Percentiles rank a stretch among this genome's conserved stretches.
phyloP scores from a whole-genome alignment of 37 sponge, comb jelly and placozoan genomes.

The Crambe crambe region DNA sequence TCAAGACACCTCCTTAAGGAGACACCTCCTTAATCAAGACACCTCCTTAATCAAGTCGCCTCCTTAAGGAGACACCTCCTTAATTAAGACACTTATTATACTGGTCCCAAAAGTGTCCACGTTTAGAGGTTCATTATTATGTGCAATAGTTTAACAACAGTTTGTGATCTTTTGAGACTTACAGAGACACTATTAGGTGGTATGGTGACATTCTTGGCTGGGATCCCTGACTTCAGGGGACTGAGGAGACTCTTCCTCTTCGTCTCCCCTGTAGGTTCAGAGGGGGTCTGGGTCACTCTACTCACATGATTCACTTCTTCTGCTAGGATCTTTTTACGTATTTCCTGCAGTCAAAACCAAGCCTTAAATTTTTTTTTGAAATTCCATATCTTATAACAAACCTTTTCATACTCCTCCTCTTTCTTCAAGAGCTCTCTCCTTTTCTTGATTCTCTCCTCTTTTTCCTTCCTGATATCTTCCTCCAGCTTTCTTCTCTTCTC shows the following conservation, averaged over 20 bases:
- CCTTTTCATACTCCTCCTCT: conserved; percentile 44
- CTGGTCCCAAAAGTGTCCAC: no score
- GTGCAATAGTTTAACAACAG: no score
- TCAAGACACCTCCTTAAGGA: no score
- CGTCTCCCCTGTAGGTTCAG: neutral
- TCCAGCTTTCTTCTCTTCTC: conserved; percentile 51
- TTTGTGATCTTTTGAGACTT: no score
- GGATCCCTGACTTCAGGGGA: neutral
- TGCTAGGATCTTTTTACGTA: conserved; percentile 17
- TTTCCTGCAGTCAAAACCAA: conserved; percentile 31
- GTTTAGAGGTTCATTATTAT: no score
- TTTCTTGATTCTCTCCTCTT: conserved; percentile 54
- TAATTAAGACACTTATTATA: no score
- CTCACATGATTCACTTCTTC: conserved; percentile 17
- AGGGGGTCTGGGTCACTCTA: no score
- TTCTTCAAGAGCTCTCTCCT: conserved; percentile 15
- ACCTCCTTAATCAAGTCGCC: no score
- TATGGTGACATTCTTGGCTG: neutral
- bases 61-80: no score
- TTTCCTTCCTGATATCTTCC: conserved; percentile 58
- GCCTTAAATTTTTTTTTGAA: no score
- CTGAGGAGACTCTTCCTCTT: neutral
- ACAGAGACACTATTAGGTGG: neutral
- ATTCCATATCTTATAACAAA: neutral
- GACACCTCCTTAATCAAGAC: no score